Evolutionary conservation across 2,888 invertebrate genomes (phyloP).

Genomic region (Melinaea marsaeus): DNA sequence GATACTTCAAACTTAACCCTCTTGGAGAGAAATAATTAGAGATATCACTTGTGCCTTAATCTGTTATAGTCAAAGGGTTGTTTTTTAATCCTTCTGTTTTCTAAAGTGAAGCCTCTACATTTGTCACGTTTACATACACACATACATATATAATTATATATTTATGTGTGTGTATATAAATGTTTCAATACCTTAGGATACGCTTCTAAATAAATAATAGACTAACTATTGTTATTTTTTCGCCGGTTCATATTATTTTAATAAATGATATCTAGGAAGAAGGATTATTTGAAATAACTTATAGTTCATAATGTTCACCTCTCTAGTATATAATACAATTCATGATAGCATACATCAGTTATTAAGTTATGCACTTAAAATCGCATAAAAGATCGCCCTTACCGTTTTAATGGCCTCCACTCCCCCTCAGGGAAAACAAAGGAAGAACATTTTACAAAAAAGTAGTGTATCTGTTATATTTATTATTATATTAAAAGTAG

Average conservation of each 20-base stretch:
- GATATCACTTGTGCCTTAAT: conserved; percentile 53
- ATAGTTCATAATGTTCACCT: neutral
- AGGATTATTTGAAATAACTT: neutral
- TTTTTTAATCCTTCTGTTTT: neutral
- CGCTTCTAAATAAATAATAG: too few relatives aligned
- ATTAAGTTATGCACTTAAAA: conserved; percentile 75
- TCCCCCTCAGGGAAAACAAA: conserved; percentile 67
- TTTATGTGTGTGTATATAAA: too few relatives aligned
- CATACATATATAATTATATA: too few relatives aligned
- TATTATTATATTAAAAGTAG: conserved; percentile 75
- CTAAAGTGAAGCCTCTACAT: too few relatives aligned
- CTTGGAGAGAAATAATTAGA: conserved; percentile 55
- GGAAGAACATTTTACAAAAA: conserved; percentile 62
- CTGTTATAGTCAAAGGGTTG: conserved; percentile 26
- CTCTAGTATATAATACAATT: conserved; percentile 17
- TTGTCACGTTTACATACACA: too few relatives aligned
- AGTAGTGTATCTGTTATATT: conserved; percentile 72
- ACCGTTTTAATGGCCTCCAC: conserved; percentile 72
- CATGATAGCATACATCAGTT: conserved; percentile 60
- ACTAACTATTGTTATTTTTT: too few relatives aligned
- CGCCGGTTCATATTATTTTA: too few relatives aligned
- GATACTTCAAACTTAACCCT: conserved; percentile 77
- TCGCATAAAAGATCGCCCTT: conserved; percentile 72
- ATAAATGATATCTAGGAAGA: too few relatives aligned
- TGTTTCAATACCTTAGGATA: too few relatives aligned